phyloP scores from a whole-genome alignment of 1,140 invertebrate genomes.

The Gryllus bimaculatus region DNA sequence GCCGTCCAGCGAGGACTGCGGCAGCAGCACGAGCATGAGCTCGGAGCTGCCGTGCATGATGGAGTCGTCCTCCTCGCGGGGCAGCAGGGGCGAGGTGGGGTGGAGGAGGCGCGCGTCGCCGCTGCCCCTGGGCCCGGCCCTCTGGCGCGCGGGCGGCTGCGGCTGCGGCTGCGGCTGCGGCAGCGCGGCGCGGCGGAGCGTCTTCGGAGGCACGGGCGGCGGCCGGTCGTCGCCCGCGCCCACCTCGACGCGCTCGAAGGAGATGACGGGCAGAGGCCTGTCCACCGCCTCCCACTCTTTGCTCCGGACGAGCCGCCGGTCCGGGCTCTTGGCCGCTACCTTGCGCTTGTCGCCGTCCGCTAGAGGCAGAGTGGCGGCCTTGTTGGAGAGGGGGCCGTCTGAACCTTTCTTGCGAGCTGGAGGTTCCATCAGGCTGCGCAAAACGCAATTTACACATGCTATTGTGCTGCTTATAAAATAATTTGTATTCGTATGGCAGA shows the following conservation, averaged over 20 bases:
- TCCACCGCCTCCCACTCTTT: not conserved
- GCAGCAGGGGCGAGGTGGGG: not conserved
- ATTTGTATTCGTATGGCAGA: too few relatives aligned
- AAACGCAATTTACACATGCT: too few relatives aligned
- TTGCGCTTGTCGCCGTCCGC: not conserved
- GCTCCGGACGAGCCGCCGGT: not conserved
- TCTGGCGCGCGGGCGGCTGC: not conserved
- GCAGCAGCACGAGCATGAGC: slow-evolving; percentile 69
- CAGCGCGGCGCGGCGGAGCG: not conserved
- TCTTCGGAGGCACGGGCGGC: not conserved
- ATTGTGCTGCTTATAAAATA: too few relatives aligned
- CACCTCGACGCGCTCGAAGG: not conserved
- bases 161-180: not conserved
- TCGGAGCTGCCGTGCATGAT: slow-evolving; percentile 52
- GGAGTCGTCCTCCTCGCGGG: slow-evolving; percentile 26
- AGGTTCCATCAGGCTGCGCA: not conserved
- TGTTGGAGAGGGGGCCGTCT: too few relatives aligned
- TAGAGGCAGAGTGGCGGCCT: not conserved
- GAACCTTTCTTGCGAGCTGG: not conserved
- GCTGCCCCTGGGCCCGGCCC: not conserved
- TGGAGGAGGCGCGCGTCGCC: not conserved
- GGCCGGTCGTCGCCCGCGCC: not conserved
- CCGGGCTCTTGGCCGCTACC: too few relatives aligned
- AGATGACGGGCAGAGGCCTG: not conserved
- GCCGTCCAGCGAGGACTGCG: slow-evolving; percentile 35